Evolutionary conservation across 2,888 invertebrate species (phyloP).

Genomic region (Quadriops clusia): DNA sequence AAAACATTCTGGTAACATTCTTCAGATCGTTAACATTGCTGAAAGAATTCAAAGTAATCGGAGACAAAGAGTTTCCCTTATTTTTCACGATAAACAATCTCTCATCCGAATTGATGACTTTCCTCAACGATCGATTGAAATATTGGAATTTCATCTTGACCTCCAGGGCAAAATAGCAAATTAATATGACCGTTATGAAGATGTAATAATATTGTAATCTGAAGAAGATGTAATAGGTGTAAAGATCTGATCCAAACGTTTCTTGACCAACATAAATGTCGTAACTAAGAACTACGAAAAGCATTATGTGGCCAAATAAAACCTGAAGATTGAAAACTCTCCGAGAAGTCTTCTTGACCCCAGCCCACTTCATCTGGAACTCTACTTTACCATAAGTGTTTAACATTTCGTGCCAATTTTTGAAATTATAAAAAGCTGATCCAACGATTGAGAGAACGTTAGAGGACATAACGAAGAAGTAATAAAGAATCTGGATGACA

Average conservation of each 20-base stretch:
- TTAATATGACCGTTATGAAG: constrained; percentile 1
- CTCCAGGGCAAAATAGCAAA: constrained; percentile 1
- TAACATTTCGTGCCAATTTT: not conserved
- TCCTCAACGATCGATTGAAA: constrained; percentile 1
- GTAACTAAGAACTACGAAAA: not conserved
- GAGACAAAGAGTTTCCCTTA: too few relatives aligned
- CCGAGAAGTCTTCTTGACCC: not conserved
- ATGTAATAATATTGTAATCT: constrained; percentile 1
- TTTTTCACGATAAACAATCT: too few relatives aligned
- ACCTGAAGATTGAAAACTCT: not conserved
- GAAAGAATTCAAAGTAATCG: too few relatives aligned
- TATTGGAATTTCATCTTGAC: not conserved
- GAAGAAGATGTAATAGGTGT: not conserved
- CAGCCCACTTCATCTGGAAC: not conserved
- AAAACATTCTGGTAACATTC: not conserved
- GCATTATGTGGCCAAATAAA: not conserved
- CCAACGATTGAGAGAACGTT: not conserved
- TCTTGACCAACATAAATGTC: too few relatives aligned
- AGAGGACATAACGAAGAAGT: not conserved
- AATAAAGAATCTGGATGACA: not conserved
- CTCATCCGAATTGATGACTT: too few relatives aligned
- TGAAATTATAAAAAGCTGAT: not conserved
- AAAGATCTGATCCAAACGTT: not conserved
- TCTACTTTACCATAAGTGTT: not conserved
- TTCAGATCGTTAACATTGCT: too few relatives aligned